Evolutionary conservation across 1,140 invertebrate genomes (phyloP).

Genomic region (Eubasilissa regina): DNA sequence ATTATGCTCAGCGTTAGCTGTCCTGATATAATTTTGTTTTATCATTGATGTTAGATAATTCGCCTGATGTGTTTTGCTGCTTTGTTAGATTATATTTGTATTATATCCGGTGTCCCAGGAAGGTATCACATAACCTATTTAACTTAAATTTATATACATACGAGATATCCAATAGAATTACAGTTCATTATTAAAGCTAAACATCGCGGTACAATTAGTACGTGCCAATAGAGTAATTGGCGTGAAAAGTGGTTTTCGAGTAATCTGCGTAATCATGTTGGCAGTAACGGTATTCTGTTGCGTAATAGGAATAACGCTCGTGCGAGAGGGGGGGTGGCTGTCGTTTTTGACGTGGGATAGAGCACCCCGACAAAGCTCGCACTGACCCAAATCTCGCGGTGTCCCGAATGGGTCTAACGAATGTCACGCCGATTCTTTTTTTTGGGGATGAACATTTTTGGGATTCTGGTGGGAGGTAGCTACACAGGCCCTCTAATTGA

Average conservation of each 20-base stretch:
- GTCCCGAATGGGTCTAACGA: constrained; percentile 1
- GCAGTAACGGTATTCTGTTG: neutral
- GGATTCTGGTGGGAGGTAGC: too few species aligned
- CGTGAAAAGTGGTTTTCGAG: constrained; percentile 17
- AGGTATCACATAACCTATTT: too few species aligned
- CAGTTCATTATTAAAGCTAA: too few species aligned
- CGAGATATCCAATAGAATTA: too few species aligned
- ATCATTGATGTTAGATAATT: too few species aligned
- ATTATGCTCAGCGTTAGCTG: too few species aligned
- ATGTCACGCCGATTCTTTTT: neutral
- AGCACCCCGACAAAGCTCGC: neutral
- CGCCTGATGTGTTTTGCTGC: too few species aligned
- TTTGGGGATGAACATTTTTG: neutral
- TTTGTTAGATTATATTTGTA: too few species aligned
- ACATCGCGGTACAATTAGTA: too few species aligned
- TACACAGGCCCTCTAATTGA: neutral
- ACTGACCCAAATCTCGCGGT: neutral
- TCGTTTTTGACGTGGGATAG: neutral
- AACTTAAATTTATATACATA: too few species aligned
- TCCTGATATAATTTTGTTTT: too few species aligned
- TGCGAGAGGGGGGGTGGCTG: neutral
- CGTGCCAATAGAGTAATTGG: constrained; percentile 9
- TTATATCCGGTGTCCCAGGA: too few species aligned
- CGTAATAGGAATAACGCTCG: neutral
- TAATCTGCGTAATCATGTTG: neutral